A percentile compares a stretch with the other conserved stretches of the same genome.
Evolutionary conservation across 2,888 invertebrate genomes (phyloP).

Genomic region (Stenodera caucasica): DNA sequence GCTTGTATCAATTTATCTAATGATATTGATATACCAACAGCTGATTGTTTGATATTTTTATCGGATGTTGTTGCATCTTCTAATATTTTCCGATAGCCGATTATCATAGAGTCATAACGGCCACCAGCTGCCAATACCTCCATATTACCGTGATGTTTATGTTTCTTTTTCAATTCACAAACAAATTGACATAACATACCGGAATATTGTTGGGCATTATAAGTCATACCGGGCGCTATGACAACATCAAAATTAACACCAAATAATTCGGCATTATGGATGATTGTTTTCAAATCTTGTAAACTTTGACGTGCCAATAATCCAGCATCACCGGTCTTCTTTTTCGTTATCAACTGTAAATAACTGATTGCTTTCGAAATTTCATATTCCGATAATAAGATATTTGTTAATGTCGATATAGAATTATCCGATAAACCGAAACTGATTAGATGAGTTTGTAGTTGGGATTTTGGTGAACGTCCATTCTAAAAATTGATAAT

Average conservation of each 20-base stretch:
- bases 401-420: conserved; percentile 64
- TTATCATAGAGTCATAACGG: conserved; percentile 82
- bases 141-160: conserved; percentile 59
- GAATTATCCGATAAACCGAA: conserved; percentile 70
- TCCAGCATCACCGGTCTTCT: conserved; percentile 66
- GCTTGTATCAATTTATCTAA: conserved; percentile 75
- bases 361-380: conserved; percentile 63
- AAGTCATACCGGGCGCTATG: conserved; percentile 64
- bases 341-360: conserved; percentile 68
- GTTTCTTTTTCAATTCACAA: conserved; percentile 61
- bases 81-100: conserved; percentile 64
- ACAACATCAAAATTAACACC: conserved; percentile 73
- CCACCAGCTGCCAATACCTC: conserved; percentile 87
- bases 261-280: conserved; percentile 69
- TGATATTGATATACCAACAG: conserved; percentile 84
- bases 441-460: conserved; percentile 69
- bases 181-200: conserved; percentile 71
- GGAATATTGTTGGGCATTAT: conserved; percentile 65
- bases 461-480: conserved; percentile 68
- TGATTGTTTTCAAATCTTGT: conserved; percentile 73
- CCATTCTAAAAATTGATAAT: conserved; percentile 57
- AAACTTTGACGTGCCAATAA: conserved; percentile 70
- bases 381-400: conserved; percentile 70
- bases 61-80: conserved; percentile 42
- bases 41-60: conserved; percentile 57